phyloP scores from a whole-genome alignment of 2,888 invertebrate species.

The Drosophila robusta region DNA sequence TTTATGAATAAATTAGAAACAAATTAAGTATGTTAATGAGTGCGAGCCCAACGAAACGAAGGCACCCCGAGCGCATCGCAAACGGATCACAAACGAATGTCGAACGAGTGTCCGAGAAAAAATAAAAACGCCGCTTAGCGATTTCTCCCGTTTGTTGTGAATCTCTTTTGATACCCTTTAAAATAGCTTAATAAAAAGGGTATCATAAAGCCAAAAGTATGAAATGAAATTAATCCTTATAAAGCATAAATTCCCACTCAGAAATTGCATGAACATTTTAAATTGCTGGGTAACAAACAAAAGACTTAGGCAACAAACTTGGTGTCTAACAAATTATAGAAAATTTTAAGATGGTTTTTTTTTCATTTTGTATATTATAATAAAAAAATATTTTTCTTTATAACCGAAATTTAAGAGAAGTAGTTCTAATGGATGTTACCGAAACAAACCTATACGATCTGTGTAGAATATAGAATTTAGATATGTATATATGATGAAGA shows the following conservation, averaged over 20 bases:
- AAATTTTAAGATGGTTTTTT: too few species aligned
- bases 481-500: too few species aligned
- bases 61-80: constrained; percentile 27
- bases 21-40: constrained; percentile 79
- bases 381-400: too few species aligned
- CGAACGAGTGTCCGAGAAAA: constrained; percentile 30
- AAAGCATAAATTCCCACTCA: too few species aligned
- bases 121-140: constrained; percentile 38
- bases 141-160: constrained; percentile 47
- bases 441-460: too few species aligned
- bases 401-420: too few species aligned
- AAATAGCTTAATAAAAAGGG: background rate
- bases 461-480: too few species aligned
- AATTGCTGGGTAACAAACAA: constrained; percentile 24
- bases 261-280: background rate
- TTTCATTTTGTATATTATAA: too few species aligned
- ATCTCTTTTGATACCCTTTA: constrained; percentile 20
- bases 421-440: too few species aligned
- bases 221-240: too few species aligned
- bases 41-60: constrained; percentile 29
- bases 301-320: constrained; percentile 76
- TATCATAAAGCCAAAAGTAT: too few species aligned
- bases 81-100: constrained; percentile 40
- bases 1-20: constrained; percentile 81
- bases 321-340: too few species aligned